These are phyloP conservation scores for Actinia tenebrosa DNA, from an alignment of 64 coral and sea anemone species.

Conservation along the genomic window DNA sequence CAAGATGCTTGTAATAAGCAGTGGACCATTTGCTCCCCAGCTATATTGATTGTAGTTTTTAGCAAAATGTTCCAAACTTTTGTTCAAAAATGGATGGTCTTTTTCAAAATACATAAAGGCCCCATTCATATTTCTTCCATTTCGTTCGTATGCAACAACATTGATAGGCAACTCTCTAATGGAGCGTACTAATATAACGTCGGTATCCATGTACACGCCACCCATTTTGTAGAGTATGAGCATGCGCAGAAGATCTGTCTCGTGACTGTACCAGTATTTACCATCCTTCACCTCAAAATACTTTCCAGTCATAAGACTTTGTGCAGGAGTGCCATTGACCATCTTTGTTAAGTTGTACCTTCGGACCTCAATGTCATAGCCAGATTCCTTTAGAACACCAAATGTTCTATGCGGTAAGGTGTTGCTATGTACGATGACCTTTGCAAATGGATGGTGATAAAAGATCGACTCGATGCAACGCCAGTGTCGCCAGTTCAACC, in stretches of 20 bases:
- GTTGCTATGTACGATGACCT: conserved; percentile 24
- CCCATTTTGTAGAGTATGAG: conserved; percentile 18
- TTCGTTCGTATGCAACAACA: neutral
- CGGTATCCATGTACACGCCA: conserved; percentile 35
- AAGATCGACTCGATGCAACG: conserved; percentile 38
- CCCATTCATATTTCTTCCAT: neutral
- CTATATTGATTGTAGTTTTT: neutral
- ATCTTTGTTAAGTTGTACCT: conserved; percentile 13
- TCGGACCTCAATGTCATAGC: conserved; percentile 23
- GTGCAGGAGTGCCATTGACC: conserved; percentile 13
- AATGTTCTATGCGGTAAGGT: conserved; percentile 2
- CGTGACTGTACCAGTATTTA: conserved; percentile 18
- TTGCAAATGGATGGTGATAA: conserved; percentile 33
- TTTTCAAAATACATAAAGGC: conserved; percentile 24
- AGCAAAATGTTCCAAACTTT: conserved; percentile 2
- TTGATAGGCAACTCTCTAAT: conserved; percentile 6
- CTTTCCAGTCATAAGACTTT: conserved; percentile 1
- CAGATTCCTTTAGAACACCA: conserved; percentile 25
- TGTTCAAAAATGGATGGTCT: neutral
- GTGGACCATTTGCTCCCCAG: conserved; percentile 20
- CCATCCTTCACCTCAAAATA: neutral
- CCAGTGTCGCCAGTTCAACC: conserved; percentile 27
- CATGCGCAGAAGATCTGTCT: conserved; percentile 22
- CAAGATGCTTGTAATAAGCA: conserved; percentile 8
- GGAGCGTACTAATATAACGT: conserved; percentile 3